Conservation (phyloP, 2,797 vertebrate genomes). For the Melanotaenia pygmaea region DNA sequence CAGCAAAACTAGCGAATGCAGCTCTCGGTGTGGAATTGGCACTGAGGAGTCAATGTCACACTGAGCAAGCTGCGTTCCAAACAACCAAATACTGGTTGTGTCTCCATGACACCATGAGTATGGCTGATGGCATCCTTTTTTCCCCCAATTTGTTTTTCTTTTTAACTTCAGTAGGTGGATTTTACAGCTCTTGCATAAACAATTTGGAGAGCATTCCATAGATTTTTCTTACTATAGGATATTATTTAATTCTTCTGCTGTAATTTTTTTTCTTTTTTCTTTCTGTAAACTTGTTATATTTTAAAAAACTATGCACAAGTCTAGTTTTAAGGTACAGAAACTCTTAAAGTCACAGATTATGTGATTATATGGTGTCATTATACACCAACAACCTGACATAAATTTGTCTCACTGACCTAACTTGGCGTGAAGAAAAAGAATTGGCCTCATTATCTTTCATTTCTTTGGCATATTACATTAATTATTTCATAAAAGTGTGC, state of each 20-base stretch:
- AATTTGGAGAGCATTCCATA: constrained; percentile 27
- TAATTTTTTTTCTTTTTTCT: background rate
- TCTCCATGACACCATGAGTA: constrained; percentile 55
- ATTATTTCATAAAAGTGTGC: constrained; percentile 76
- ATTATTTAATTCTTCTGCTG: constrained; percentile 41
- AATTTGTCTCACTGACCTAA: constrained; percentile 59
- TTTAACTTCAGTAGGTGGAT: constrained; percentile 42
- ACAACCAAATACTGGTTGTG: constrained; percentile 65
- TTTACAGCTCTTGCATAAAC: constrained; percentile 31
- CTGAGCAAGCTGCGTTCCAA: constrained; percentile 72
- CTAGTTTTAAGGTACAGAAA: constrained; percentile 52
- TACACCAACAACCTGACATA: constrained; percentile 73
- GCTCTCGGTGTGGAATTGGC: constrained; percentile 80
- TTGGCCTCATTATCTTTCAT: constrained; percentile 79
- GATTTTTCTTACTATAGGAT: constrained; percentile 29
- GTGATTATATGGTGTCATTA: constrained; percentile 67
- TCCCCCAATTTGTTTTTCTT: constrained; percentile 33
- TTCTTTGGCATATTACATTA: constrained; percentile 75
- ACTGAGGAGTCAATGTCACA: constrained; percentile 81
- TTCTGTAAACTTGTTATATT: constrained; percentile 36
- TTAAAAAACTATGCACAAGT: constrained; percentile 39
- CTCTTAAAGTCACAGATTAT: constrained; percentile 47
- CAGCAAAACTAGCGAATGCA: constrained; percentile 79
- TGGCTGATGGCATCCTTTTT: constrained; percentile 39
- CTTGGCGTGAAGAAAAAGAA: constrained; percentile 67